Evolutionary conservation across 2,113 vertebrate species (phyloP), one percentile per base, ranked within the genome.

Genomic region (Siniperca knerii): DNA sequence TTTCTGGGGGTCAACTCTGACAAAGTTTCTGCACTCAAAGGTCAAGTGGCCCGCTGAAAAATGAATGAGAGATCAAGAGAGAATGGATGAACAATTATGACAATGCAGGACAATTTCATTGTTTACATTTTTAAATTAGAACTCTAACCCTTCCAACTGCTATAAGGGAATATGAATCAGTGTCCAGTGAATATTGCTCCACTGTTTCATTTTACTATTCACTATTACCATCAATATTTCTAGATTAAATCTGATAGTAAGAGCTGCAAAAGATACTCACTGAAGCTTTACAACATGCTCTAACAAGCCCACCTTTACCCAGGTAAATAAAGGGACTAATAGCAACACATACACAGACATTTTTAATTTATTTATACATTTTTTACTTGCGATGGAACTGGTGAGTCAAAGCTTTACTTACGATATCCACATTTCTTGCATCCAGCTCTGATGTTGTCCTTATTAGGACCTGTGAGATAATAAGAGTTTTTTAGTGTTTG

Each of bases 401-500:
- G n/a, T 44, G 29, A 3, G 9, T 15, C 33, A 16, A 79, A 75
- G 0, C 42, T 78, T 70, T 92, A 98, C 98, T 98, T 96, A 99
- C 98, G 98, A 92, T 99, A 99, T 78, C 98, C 98, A 88, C 98
- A 99, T 93, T 99, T 98, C 91, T 99, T 99, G 94, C 98, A 99
- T 54, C 98, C 98, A 76, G 98, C 98, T 93, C 98, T 96, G 82
- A 99, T 98, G 86, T 96, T 99, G 94, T 99, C 98, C 88, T 99
- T 99, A 93, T 98, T 99, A 73, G 97, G 97, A 85, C 98, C 98
- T 99, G 94, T 85, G 33, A 77, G 93, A 94, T 58, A 9, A 61
- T 5, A 68, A 3, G 15, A 21, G 78, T 2, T 83, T 40, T 25
- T 75, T 40, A 69, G 21, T n/a, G 16, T 37, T 54, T 42, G 0